phyloP scores from a whole-genome alignment of 2,888 invertebrate genomes.

The Creontiades dilutus region DNA sequence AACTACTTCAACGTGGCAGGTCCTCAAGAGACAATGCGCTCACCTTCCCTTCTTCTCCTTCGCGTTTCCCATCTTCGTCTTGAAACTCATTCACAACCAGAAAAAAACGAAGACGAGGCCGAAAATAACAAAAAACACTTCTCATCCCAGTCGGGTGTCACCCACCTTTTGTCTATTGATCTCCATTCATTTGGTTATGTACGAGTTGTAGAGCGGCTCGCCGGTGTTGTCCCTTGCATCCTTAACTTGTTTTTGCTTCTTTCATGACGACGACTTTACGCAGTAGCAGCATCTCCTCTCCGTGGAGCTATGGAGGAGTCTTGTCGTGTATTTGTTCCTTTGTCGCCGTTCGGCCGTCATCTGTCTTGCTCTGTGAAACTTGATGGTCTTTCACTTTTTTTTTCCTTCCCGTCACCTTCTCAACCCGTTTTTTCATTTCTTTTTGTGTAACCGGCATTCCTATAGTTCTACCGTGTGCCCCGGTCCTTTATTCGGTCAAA shows the following conservation, averaged over 20 bases:
- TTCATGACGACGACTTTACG: conserved; percentile 44
- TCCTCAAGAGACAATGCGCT: background rate
- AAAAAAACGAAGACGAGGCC: conserved; percentile 4
- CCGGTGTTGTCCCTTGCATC: conserved; percentile 37
- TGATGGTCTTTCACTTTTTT: conserved; percentile 50
- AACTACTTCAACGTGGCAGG: conserved; percentile 15
- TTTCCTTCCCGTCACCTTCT: background rate
- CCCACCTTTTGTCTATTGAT: conserved; percentile 54
- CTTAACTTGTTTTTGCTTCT: conserved; percentile 55
- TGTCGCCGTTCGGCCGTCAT: conserved; percentile 26
- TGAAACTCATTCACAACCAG: background rate
- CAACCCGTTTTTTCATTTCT: background rate
- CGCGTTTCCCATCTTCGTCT: conserved; percentile 19
- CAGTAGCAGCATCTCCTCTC: conserved; percentile 22
- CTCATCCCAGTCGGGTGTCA: conserved; percentile 53
- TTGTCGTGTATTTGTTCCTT: conserved; percentile 44
- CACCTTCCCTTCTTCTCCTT: background rate
- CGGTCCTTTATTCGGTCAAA: background rate
- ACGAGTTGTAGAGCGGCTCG: conserved; percentile 25
- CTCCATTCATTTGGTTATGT: conserved; percentile 59
- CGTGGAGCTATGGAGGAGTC: conserved; percentile 22
- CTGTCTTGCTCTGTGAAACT: conserved; percentile 29
- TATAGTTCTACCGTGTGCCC: conserved; percentile 6
- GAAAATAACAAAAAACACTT: conserved; percentile 48
- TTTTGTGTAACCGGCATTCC: conserved; percentile 34